Evolutionary conservation across 2,888 invertebrate genomes (phyloP).

Genomic region (Folsomia candida): DNA sequence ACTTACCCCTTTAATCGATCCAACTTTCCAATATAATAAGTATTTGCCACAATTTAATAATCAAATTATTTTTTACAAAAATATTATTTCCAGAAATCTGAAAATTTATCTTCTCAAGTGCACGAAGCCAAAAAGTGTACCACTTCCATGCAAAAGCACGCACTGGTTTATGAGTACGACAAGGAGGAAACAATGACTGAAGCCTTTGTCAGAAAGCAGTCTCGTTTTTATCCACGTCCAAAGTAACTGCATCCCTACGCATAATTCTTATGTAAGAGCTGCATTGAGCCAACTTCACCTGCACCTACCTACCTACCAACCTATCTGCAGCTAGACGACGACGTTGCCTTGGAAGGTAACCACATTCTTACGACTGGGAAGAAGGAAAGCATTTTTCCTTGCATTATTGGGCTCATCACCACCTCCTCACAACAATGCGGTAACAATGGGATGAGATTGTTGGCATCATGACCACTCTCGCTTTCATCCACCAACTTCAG

Average conservation of each 20-base stretch:
- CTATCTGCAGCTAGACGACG: too few species aligned
- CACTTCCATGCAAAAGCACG: too few species aligned
- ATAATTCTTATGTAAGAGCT: neutral
- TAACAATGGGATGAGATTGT: neutral
- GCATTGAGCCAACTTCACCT: neutral
- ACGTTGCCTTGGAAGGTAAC: too few species aligned
- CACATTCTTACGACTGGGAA: neutral
- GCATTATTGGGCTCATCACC: neutral
- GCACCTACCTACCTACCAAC: neutral
- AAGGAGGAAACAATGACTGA: neutral
- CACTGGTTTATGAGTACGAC: neutral
- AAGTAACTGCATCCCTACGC: neutral
- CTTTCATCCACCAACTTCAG: neutral
- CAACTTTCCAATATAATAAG: too few species aligned
- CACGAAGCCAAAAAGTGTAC: too few species aligned
- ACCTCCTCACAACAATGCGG: neutral
- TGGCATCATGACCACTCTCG: constrained; percentile 3
- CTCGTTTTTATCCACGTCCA: neutral
- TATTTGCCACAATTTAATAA: too few species aligned
- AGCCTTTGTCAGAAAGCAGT: neutral
- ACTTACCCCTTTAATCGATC: too few species aligned
- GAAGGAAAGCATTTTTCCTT: neutral
- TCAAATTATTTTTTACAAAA: too few species aligned
- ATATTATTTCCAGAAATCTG: too few species aligned
- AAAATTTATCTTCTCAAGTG: too few species aligned